These are phyloP conservation scores for Odocoileus hemionus DNA, from an alignment of 2,113 vertebrate genomes.

Conservation along the genomic window DNA sequence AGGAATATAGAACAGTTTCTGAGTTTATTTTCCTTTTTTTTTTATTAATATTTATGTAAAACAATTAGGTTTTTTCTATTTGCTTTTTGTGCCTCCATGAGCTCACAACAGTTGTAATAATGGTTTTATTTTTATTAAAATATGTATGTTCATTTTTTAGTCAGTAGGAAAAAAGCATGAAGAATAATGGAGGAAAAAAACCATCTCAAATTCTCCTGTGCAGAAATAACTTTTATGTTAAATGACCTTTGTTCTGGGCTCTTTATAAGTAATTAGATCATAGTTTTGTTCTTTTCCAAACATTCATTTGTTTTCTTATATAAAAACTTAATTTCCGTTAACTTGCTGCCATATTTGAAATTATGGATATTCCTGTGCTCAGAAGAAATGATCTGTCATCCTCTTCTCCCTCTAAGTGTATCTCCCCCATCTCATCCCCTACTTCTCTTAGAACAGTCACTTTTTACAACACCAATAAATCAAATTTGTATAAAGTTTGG, in stretches of 20 bases:
- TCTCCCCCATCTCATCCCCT: too few species aligned
- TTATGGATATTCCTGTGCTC: background rate
- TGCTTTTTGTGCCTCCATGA: background rate
- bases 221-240: background rate
- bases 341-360: background rate
- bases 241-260: background rate
- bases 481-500: background rate
- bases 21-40: background rate
- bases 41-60: background rate
- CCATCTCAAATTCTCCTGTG: background rate
- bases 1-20: background rate
- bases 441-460: background rate
- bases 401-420: background rate
- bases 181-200: background rate
- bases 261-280: background rate
- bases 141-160: background rate
- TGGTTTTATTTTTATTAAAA: constrained; percentile 2
- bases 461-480: background rate
- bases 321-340: background rate
- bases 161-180: background rate
- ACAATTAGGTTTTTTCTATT: background rate
- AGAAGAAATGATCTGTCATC: background rate
- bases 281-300: background rate
- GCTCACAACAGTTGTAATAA: background rate
- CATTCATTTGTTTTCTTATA: background rate